A percentile compares a stretch with the other conserved stretches of the same genome.
phyloP scores from a whole-genome alignment of 2,113 vertebrate genomes.

The Apodemus speciosus region DNA sequence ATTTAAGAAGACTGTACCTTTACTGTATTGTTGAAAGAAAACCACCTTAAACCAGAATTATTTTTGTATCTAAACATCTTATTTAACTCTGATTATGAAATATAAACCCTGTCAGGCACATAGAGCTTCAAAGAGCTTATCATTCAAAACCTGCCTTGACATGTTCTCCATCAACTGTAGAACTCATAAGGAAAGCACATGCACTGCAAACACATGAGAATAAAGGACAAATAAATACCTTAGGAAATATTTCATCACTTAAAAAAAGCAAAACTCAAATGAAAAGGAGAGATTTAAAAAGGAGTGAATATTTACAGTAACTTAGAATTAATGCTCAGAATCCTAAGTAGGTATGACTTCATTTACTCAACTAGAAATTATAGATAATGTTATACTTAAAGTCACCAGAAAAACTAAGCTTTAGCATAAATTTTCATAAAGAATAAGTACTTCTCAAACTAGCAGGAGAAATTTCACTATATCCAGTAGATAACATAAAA shows the following conservation, averaged over 20 bases:
- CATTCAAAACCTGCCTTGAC: not conserved
- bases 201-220: not conserved
- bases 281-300: slow-evolving; percentile 1
- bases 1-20: slow-evolving; percentile 12
- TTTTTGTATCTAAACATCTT: slow-evolving; percentile 22
- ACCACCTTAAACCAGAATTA: not conserved
- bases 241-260: not conserved
- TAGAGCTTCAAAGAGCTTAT: not conserved
- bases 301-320: not conserved
- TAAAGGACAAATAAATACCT: not conserved
- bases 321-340: slow-evolving; percentile 30
- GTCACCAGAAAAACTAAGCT: slow-evolving; percentile 2
- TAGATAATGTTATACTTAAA: slow-evolving; percentile 17
- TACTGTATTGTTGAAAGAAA: slow-evolving; percentile 40
- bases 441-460: not conserved
- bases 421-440: not conserved
- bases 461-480: slow-evolving; percentile 23
- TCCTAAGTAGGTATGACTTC: not conserved
- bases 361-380: slow-evolving; percentile 17
- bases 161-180: not conserved
- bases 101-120: slow-evolving; percentile 14
- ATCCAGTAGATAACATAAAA: not conserved
- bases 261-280: not conserved
- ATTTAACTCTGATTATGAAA: slow-evolving; percentile 22
- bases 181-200: not conserved